Percentiles rank a stretch among this genome's conserved stretches.
Evolutionary conservation across 2,113 vertebrate genomes (phyloP).

Genomic region (Pollimyrus isidori): DNA sequence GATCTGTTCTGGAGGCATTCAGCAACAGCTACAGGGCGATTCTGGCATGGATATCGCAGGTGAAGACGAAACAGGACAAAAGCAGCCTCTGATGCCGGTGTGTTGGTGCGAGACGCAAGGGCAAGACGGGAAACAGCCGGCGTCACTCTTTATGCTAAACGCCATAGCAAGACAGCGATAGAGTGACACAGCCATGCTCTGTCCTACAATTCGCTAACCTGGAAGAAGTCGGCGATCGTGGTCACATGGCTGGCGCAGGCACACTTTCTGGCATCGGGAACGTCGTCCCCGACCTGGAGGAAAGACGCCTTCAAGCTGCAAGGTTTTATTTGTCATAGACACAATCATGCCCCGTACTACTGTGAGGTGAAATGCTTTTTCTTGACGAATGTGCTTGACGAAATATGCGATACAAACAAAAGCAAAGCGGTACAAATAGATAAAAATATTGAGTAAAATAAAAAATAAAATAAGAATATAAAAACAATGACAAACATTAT

Average conservation of each 20-base stretch:
- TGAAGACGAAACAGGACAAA: not conserved
- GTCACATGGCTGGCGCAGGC: conserved; percentile 92
- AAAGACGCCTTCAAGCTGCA: not conserved
- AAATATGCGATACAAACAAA: not conserved
- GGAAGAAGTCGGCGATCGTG: conserved; percentile 92
- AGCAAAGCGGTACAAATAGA: not conserved
- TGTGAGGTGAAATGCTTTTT: not conserved
- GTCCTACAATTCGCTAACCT: conserved; percentile 58
- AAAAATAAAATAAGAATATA: not conserved
- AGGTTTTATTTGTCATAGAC: not conserved
- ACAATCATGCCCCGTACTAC: not conserved
- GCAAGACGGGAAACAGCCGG: not conserved
- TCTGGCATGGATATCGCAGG: not conserved
- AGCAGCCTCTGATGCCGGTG: not conserved
- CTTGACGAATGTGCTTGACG: not conserved
- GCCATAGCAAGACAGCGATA: not conserved
- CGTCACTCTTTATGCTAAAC: not conserved
- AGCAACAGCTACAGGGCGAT: not conserved
- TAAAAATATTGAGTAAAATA: not conserved
- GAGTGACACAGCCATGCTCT: not conserved
- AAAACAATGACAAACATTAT: not conserved
- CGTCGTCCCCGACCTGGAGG: conserved; percentile 85
- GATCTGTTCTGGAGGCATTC: not conserved
- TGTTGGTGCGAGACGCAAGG: not conserved
- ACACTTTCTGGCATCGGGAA: conserved; percentile 88